A percentile compares a stretch with the other conserved stretches of the same genome.
Evolutionary conservation across 2,797 vertebrate genomes (phyloP).

Genomic region (Sebastes alutus): DNA sequence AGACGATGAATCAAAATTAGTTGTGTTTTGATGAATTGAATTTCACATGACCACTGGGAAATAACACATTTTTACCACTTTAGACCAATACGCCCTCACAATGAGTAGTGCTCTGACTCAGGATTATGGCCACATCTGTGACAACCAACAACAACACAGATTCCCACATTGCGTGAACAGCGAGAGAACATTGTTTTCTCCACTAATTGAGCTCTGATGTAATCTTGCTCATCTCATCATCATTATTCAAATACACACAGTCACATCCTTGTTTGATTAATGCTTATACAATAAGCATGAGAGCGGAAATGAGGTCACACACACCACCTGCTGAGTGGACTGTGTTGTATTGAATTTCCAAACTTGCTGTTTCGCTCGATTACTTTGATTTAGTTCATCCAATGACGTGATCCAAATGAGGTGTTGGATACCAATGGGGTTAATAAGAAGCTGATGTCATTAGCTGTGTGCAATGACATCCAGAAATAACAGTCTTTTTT

Average conservation of each 20-base stretch:
- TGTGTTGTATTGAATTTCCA: not conserved
- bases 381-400: not conserved
- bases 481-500: not conserved
- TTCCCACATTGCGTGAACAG: not conserved
- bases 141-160: not conserved
- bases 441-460: conserved; percentile 3
- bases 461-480: not conserved
- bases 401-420: not conserved
- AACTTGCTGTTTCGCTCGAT: not conserved
- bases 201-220: conserved; percentile 13
- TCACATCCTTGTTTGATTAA: conserved; percentile 32
- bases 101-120: accelerated
- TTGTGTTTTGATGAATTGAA: not conserved
- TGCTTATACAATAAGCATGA: conserved; percentile 18
- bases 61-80: not conserved
- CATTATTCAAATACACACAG: conserved; percentile 18
- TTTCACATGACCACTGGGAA: accelerated
- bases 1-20: accelerated
- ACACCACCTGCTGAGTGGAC: conserved; percentile 5
- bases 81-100: accelerated
- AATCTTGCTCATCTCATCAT: conserved; percentile 16
- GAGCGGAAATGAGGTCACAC: conserved; percentile 19
- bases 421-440: not conserved
- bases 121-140: not conserved
- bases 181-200: not conserved